These are phyloP conservation scores for Microplitis deprimator DNA, from an alignment of 2,888 invertebrate species.

Conservation along the genomic window DNA sequence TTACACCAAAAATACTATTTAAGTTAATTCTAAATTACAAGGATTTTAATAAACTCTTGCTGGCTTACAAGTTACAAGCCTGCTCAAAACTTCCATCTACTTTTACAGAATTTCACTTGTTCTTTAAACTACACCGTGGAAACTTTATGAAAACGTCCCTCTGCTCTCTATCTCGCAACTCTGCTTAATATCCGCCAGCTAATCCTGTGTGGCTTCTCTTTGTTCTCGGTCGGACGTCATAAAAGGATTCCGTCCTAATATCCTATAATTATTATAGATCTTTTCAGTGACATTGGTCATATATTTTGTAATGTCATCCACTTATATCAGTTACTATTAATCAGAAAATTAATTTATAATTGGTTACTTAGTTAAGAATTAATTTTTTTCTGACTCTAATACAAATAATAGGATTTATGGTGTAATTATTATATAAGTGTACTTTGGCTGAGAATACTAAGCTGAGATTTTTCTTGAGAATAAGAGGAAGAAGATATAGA, in stretches of 20 bases:
- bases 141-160: neutral
- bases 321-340: neutral
- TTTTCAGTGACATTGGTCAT: neutral
- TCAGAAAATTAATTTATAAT: neutral
- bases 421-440: neutral
- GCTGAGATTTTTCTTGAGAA: neutral
- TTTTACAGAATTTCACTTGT: neutral
- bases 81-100: neutral
- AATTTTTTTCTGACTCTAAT: no score
- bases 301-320: neutral
- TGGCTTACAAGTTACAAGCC: neutral
- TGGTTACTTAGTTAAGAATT: no score
- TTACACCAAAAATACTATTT: neutral
- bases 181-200: neutral
- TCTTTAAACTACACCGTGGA: neutral
- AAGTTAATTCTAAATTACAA: neutral
- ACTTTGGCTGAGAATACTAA: neutral
- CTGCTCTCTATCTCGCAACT: neutral
- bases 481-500: neutral
- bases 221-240: neutral
- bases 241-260: neutral
- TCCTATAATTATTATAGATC: neutral
- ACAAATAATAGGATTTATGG: neutral
- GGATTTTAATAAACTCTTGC: neutral
- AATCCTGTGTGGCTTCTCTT: neutral